These are phyloP conservation scores for Melanotaenia duboulayi DNA, from an alignment of 2,113 vertebrate genomes.

Conservation along the genomic window DNA sequence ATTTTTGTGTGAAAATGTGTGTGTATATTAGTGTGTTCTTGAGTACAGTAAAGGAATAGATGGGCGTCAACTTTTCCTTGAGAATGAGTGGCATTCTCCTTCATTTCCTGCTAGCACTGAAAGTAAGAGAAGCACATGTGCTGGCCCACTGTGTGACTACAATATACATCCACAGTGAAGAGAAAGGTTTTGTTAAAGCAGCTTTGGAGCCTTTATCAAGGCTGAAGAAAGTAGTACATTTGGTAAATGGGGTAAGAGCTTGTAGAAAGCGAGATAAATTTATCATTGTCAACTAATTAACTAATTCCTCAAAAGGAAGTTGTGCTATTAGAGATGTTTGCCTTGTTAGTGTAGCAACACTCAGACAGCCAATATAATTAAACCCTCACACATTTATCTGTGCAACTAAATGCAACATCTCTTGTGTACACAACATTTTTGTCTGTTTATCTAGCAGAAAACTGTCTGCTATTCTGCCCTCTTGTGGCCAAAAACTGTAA, in stretches of 20 bases:
- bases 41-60: constrained; percentile 60
- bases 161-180: constrained; percentile 5
- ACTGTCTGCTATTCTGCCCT: constrained; percentile 63
- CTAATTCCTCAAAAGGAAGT: not conserved
- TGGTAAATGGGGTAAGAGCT: not conserved
- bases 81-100: constrained; percentile 82
- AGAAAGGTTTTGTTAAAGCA: not conserved
- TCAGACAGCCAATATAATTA: not conserved
- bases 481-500: constrained; percentile 65
- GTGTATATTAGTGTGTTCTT: constrained; percentile 20
- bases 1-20: constrained; percentile 20
- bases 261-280: not conserved
- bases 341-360: not conserved
- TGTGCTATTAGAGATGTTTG: not conserved
- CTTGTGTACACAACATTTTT: not conserved
- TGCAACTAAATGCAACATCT: constrained; percentile 4
- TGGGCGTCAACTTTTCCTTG: constrained; percentile 70
- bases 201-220: constrained; percentile 5
- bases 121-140: constrained; percentile 60
- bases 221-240: not conserved
- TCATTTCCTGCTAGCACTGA: constrained; percentile 79
- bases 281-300: not conserved
- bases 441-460: constrained; percentile 7
- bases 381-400: not conserved
- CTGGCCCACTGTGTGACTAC: constrained; percentile 5